Conservation (phyloP, 2,888 invertebrate species). For the Parnassius mnemosyne region DNA sequence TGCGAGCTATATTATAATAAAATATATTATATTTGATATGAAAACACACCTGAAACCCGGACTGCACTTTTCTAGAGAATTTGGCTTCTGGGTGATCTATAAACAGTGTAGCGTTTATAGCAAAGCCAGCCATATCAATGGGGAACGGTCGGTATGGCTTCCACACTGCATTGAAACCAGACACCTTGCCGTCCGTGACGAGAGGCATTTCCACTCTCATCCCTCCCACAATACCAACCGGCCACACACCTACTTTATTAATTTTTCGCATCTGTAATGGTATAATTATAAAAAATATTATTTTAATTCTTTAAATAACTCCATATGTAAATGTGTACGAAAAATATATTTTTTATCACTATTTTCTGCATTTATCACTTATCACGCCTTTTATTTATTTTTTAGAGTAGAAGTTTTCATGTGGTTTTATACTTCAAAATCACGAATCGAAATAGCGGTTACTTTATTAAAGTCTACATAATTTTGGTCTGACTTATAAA, state of each 20-base stretch:
- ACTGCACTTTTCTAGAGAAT: slow-evolving; percentile 91
- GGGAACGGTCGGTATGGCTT: slow-evolving; percentile 95
- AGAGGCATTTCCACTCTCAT: slow-evolving; percentile 95
- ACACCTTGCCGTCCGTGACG: slow-evolving; percentile 80
- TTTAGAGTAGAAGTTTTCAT: too few relatives aligned
- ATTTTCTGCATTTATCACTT: too few relatives aligned
- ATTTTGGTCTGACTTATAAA: too few relatives aligned
- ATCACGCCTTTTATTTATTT: too few relatives aligned
- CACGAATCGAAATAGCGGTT: too few relatives aligned
- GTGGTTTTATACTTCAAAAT: too few relatives aligned
- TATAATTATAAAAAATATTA: neutral
- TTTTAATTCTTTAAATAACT: too few relatives aligned
- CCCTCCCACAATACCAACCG: slow-evolving; percentile 97
- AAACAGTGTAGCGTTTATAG: slow-evolving; percentile 89
- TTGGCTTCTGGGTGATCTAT: slow-evolving; percentile 85
- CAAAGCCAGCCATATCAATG: slow-evolving; percentile 99
- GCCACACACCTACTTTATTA: slow-evolving; percentile 93
- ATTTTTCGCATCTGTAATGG: slow-evolving; percentile 88
- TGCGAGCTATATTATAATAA: too few relatives aligned
- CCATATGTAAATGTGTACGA: too few relatives aligned
- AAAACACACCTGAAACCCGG: slow-evolving; percentile 86
- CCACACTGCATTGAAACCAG: slow-evolving; percentile 87
- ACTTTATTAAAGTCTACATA: too few relatives aligned
- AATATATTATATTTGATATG: neutral
- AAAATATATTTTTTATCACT: too few relatives aligned